These are phyloP conservation scores for Ahaetulla prasina DNA, from an alignment of 2,113 vertebrate species.

Conservation along the genomic window DNA sequence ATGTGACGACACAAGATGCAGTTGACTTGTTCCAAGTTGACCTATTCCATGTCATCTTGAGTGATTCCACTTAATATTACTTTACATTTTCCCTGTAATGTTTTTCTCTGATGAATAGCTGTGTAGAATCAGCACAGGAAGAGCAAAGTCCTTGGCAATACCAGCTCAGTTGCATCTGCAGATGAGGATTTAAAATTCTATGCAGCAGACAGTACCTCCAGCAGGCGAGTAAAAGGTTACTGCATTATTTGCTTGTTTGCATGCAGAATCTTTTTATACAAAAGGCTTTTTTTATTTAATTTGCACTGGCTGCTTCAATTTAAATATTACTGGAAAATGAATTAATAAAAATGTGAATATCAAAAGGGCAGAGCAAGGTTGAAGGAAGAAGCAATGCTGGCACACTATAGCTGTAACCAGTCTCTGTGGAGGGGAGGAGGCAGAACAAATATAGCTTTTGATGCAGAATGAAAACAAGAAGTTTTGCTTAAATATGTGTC, in stretches of 20 bases:
- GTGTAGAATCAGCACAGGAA: slow-evolving; percentile 64
- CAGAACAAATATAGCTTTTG: slow-evolving; percentile 41
- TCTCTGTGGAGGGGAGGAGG: slow-evolving; percentile 35
- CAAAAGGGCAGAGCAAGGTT: slow-evolving; percentile 73
- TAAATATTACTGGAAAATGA: slow-evolving; percentile 60
- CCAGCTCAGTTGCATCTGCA: slow-evolving; percentile 74
- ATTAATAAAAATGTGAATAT: slow-evolving; percentile 62
- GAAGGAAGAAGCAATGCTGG: slow-evolving; percentile 56
- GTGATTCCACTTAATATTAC: slow-evolving; percentile 63
- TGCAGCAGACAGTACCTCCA: slow-evolving; percentile 78
- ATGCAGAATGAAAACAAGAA: slow-evolving; percentile 43
- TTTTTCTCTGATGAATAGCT: slow-evolving; percentile 60
- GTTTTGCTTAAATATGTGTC: slow-evolving; percentile 39
- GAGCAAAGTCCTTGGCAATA: slow-evolving; percentile 72
- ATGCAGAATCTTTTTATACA: slow-evolving; percentile 62
- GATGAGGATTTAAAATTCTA: slow-evolving; percentile 78
- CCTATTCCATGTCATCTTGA: slow-evolving; percentile 51
- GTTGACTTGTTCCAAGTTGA: slow-evolving; percentile 55
- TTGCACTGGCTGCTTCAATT: slow-evolving; percentile 61
- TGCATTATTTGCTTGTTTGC: slow-evolving; percentile 75
- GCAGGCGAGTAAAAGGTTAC: slow-evolving; percentile 79
- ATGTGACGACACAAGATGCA: slow-evolving; percentile 47
- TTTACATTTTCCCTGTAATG: slow-evolving; percentile 60
- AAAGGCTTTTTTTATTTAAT: slow-evolving; percentile 40
- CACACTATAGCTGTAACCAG: slow-evolving; percentile 61